Evolutionary conservation across 2,797 vertebrate species (phyloP).

Genomic region (Craterocephalus amniculus): DNA sequence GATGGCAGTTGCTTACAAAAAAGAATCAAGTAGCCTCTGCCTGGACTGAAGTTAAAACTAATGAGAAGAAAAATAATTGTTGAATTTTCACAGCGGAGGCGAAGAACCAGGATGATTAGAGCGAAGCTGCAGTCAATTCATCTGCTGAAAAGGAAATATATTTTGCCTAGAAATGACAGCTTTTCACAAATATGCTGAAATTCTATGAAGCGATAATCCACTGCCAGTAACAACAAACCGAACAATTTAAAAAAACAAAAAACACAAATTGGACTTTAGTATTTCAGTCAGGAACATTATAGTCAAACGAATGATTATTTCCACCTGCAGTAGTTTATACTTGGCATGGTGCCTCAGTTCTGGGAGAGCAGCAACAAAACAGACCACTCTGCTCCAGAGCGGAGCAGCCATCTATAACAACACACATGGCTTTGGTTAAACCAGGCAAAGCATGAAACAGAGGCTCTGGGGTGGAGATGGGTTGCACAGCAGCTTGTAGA

Average conservation of each 20-base stretch:
- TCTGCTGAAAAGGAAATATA: slow-evolving; percentile 2
- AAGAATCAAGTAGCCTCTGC: slow-evolving; percentile 8
- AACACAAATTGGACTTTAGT: slow-evolving; percentile 7
- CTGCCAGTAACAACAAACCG: slow-evolving; percentile 9
- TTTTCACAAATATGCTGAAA: slow-evolving; percentile 6
- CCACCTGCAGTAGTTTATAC: slow-evolving; percentile 26
- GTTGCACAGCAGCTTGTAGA: not conserved
- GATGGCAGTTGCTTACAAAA: not conserved
- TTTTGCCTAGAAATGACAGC: slow-evolving; percentile 4
- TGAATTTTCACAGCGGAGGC: slow-evolving; percentile 24
- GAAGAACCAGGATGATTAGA: slow-evolving; percentile 23
- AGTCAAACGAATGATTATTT: slow-evolving; percentile 18
- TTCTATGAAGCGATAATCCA: slow-evolving; percentile 19
- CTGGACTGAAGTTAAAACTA: not conserved
- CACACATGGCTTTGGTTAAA: slow-evolving; percentile 22
- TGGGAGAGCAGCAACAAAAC: slow-evolving; percentile 10
- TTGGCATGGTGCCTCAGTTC: slow-evolving; percentile 10
- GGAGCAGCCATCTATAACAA: slow-evolving; percentile 16
- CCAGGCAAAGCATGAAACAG: slow-evolving; percentile 11
- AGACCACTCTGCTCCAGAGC: not conserved
- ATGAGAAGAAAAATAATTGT: slow-evolving; percentile 4
- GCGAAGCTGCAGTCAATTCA: slow-evolving; percentile 11
- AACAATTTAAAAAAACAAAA: not conserved
- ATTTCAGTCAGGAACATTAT: slow-evolving; percentile 11
- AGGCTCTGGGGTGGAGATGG: not conserved